Conservation (phyloP, 2,797 vertebrate genomes). For the Phalanger gymnotis region DNA sequence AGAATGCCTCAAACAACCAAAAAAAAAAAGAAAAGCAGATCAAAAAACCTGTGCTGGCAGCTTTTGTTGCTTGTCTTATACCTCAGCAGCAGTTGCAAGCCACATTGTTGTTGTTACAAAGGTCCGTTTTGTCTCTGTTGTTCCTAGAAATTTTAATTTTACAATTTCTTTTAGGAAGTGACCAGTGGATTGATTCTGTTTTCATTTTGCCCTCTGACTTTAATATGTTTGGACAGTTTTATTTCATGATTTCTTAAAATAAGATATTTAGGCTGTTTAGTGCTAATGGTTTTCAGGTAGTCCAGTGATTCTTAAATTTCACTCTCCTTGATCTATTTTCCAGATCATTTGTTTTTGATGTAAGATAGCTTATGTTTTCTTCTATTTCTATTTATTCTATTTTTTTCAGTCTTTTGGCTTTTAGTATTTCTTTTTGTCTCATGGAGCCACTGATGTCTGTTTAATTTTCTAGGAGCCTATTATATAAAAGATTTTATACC, state of each 20-base stretch:
- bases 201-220: neutral
- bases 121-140: neutral
- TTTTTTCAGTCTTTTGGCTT: neutral
- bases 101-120: too few relatives aligned
- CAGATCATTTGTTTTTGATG: neutral
- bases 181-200: neutral
- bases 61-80: too few relatives aligned
- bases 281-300: neutral
- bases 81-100: too few relatives aligned
- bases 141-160: neutral
- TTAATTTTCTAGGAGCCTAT: neutral
- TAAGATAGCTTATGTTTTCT: neutral
- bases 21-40: too few relatives aligned
- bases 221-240: neutral
- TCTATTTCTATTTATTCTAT: neutral
- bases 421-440: neutral
- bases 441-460: neutral
- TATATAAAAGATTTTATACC: neutral
- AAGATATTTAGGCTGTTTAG: too few relatives aligned
- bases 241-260: neutral
- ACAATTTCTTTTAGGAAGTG: neutral
- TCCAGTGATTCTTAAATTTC: neutral
- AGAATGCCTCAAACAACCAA: too few relatives aligned
- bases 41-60: too few relatives aligned
- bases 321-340: neutral